phyloP scores from a whole-genome alignment of 2,888 invertebrate genomes.

The Agrotis ipsilon region DNA sequence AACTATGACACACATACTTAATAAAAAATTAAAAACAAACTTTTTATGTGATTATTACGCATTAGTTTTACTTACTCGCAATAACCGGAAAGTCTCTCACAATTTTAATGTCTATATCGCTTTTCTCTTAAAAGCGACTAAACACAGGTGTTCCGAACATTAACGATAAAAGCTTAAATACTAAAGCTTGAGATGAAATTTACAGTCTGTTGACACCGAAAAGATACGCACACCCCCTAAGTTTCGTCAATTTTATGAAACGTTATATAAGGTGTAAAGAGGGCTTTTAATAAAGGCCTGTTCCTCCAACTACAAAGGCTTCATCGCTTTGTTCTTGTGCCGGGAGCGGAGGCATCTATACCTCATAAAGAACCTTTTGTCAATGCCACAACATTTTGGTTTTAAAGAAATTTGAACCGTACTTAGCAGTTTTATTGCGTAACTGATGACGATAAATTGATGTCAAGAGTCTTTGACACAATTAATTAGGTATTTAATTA shows the following conservation, averaged over 20 bases:
- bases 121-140: conserved; percentile 26
- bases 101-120: not conserved
- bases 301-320: conserved; percentile 76
- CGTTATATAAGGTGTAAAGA: conserved; percentile 76
- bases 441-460: conserved; percentile 26
- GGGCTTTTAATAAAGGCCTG: conserved; percentile 80
- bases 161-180: conserved; percentile 57
- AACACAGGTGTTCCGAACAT: conserved; percentile 55
- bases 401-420: conserved; percentile 60
- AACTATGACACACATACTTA: too few relatives aligned
- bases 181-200: conserved; percentile 31
- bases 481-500: conserved; percentile 1
- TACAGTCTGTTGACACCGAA: conserved; percentile 39
- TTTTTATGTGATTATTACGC: not conserved
- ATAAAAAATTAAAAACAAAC: too few relatives aligned
- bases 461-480: conserved; percentile 5
- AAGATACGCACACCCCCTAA: conserved; percentile 60
- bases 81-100: conserved; percentile 13
- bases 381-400: conserved; percentile 68
- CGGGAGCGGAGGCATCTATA: conserved; percentile 69
- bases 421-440: conserved; percentile 46
- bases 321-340: conserved; percentile 73
- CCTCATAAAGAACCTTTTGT: conserved; percentile 71
- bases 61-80: conserved; percentile 3
- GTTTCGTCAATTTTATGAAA: conserved; percentile 73